Evolutionary conservation across 2,888 invertebrate genomes (phyloP), one percentile per base, ranked within the genome.

Genomic region (Eledone cirrhosa): DNA sequence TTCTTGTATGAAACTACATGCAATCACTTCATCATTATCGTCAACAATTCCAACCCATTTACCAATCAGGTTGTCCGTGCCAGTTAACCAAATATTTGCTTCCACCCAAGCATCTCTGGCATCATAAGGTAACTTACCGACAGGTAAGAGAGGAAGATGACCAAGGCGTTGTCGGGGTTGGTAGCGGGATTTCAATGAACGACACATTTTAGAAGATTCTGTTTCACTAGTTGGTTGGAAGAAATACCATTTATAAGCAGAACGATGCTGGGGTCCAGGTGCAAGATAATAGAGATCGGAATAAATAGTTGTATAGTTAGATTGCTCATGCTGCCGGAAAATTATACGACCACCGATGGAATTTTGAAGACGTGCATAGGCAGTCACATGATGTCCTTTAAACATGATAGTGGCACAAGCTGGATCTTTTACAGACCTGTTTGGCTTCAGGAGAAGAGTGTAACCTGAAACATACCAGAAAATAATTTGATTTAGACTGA

Each of bases 1-100:
- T 53, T 84, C 79, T 3, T 85, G 79, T 14, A 97, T 94, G 90
- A 95, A 95, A 1, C 96, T 95, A 89, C 97, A 97, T 2, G 84
- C 80, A 41, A 84, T 78, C 22, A 84, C 77, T 2, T 69, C 74
- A 65, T 79, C 72, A 29, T 80, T 82, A 72, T 80, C 82, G 14
- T 77, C 77, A n/a, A 80, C 48, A 29, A 87, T 79, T 0, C 82
- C 82, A 1, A 86, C 48, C 16, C 82, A 80, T 78, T 84, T 85
- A 19, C 82, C 84, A 31, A 84, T 81, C 2, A 85, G 82, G n/a
- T 82, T 83, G 29, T 82, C 80, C 16, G 48, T 77, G 2, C 84
- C 85, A 22, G 80, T 80, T 16, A 87, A 78, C 13, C 85, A 84
- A 16, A 88, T 80, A 47, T 83, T 83, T 16, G 77, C 76, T 74